Evolutionary conservation across 2,888 invertebrate species (phyloP), one percentile per base, ranked within the genome.

Genomic region (Anoplius nigerrimus): DNA sequence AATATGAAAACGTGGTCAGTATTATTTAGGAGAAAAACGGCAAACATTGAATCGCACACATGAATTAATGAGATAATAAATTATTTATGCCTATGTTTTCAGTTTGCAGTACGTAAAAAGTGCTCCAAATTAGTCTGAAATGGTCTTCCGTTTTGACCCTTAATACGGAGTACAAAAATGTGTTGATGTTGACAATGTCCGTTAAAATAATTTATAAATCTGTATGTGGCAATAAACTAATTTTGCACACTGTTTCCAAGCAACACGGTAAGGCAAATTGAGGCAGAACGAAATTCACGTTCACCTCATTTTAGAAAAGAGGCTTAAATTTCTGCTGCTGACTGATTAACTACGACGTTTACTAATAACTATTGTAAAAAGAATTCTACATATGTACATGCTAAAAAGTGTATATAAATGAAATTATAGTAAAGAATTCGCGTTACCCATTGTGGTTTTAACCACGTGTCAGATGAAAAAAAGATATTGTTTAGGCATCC

Each of bases 311-410:
- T 15, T 15, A 22, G 56, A 46, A 55, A 59, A 69, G 75, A 76
- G 67, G 64, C 72, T 76, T 75, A 72, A 71, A 70, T 64, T 74
- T 67, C 64, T 62, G 71, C 72, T 71, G 34, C 34, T 34, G 74
- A 81, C 75, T 74, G 76, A 79, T 74, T 72, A 75, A 75, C 76
- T 74, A 79, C 74, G 69, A 76, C 72, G 72, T 70, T 78, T 63
- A 71, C 74, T 82, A 72, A 74, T 61, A 71, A 76, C 71, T 74
- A 65, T 46, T 20, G 18, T 57, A 70, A 76, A 70, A 72, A 76
- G 75, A 80, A 24, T 64, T 76, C 66, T 74, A 74, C 75, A 73
- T 72, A 75, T 79, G 71, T 78, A 78, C 66, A 81, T 76, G 71
- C 58, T 67, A 62, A 71, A 61, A 59, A 69, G 74, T 78, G 79